These are phyloP conservation scores for Upupa epops DNA, from an alignment of 2,113 vertebrate species.

Conservation along the genomic window DNA sequence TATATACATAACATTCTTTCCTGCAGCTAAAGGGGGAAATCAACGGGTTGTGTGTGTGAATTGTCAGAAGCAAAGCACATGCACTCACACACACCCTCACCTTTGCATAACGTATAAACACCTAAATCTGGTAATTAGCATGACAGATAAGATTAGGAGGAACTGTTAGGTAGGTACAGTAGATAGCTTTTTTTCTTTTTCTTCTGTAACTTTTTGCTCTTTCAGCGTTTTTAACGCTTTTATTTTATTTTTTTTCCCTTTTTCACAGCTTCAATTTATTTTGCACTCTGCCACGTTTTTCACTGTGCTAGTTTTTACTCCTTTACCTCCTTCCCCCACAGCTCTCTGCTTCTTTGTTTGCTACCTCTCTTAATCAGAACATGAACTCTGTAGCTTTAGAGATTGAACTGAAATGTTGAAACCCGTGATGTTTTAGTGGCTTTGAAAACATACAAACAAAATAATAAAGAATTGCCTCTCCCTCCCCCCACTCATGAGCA, in stretches of 20 bases:
- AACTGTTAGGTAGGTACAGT: neutral
- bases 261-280: neutral
- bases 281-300: slow-evolving; percentile 26
- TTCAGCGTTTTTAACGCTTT: neutral
- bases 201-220: neutral
- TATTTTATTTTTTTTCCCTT: neutral
- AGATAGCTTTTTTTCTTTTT: neutral
- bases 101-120: neutral
- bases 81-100: neutral
- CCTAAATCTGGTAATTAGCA: slow-evolving; percentile 24
- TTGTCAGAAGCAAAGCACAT: neutral
- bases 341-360: slow-evolving; percentile 31
- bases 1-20: no score
- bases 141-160: neutral
- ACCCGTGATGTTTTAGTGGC: neutral
- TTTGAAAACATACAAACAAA: neutral
- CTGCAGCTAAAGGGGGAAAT: neutral
- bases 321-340: neutral
- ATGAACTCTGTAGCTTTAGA: neutral
- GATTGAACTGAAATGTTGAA: neutral
- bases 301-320: neutral
- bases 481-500: neutral
- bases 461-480: neutral
- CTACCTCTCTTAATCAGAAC: slow-evolving; percentile 14
- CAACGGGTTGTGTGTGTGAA: neutral